These are phyloP conservation scores for Bothrops jararaca DNA, from an alignment of 2,113 vertebrate species.

Conservation along the genomic window DNA sequence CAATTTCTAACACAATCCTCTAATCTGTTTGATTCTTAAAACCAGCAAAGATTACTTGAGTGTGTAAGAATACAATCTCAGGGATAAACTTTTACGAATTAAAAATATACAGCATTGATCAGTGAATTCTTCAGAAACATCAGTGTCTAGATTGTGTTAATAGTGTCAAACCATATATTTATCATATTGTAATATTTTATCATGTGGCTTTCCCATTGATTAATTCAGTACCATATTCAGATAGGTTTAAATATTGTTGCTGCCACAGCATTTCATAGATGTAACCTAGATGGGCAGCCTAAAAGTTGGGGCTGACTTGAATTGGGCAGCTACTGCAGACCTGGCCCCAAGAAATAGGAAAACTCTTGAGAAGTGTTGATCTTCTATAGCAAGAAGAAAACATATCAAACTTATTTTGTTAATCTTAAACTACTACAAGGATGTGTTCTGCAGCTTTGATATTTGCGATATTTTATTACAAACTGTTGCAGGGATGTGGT, in stretches of 20 bases:
- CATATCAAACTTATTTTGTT: not conserved
- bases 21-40: not conserved
- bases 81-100: not conserved
- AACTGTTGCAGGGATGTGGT: not conserved
- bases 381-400: not conserved
- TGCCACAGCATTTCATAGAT: not conserved
- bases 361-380: not conserved
- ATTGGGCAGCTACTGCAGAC: not conserved
- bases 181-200: too few relatives aligned
- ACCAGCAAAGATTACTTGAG: not conserved
- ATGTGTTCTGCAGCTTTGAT: not conserved
- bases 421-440: not conserved
- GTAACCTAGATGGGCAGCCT: not conserved
- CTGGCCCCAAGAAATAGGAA: not conserved
- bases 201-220: not conserved
- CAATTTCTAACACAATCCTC: not conserved
- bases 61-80: not conserved
- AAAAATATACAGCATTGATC: not conserved
- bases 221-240: not conserved
- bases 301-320: not conserved
- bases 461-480: not conserved
- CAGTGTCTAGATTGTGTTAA: too few relatives aligned
- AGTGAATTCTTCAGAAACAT: not conserved
- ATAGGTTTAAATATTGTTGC: not conserved
- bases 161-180: too few relatives aligned